Evolutionary conservation across 1,140 invertebrate genomes (phyloP).

Genomic region (Drosophila ercepeae): DNA sequence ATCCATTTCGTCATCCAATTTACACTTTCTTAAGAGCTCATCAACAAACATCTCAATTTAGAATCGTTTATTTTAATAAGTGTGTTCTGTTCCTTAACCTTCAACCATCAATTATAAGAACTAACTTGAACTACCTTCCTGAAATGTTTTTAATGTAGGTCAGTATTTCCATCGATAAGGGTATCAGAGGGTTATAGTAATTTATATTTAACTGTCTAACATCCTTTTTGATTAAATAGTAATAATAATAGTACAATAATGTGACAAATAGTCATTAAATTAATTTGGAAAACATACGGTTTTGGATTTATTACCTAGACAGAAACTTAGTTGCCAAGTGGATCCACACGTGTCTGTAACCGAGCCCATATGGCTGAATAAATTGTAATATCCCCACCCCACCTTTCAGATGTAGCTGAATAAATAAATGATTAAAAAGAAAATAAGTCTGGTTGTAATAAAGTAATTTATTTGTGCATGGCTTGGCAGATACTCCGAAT

Average conservation of each 20-base stretch:
- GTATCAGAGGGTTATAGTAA: background rate
- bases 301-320: too few species aligned
- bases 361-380: background rate
- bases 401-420: background rate
- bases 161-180: background rate
- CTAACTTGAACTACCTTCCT: background rate
- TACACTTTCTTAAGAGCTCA: background rate
- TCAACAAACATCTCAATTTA: background rate
- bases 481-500: background rate
- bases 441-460: background rate
- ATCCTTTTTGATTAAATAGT: too few species aligned
- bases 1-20: slow-evolving; percentile 19
- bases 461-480: slow-evolving; percentile 5
- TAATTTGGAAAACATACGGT: too few species aligned
- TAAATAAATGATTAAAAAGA: slow-evolving; percentile 7
- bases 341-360: slow-evolving; percentile 5
- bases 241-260: too few species aligned
- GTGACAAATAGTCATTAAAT: too few species aligned
- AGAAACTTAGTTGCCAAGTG: too few species aligned
- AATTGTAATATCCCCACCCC: slow-evolving; percentile 2
- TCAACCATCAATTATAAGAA: too few species aligned
- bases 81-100: too few species aligned
- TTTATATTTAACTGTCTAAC: too few species aligned
- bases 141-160: background rate
- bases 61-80: background rate